Percentiles rank a stretch among this genome's conserved stretches.
Conservation (phyloP, 2,888 invertebrate species). For the Leucophora obtusa region DNA sequence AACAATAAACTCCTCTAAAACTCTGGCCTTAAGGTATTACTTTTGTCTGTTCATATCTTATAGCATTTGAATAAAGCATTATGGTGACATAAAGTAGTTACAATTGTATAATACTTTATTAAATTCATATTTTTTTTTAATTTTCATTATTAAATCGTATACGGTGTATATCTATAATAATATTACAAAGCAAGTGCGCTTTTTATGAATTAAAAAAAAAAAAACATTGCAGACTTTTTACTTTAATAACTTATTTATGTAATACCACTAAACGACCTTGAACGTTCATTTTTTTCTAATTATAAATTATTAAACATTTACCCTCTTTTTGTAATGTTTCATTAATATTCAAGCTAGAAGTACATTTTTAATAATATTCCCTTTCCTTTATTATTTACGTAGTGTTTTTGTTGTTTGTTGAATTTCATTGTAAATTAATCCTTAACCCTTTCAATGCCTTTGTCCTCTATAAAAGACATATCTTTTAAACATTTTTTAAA, state of each 20-base stretch:
- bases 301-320: slow-evolving; percentile 4
- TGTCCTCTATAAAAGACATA: no score
- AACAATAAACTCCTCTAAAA: no score
- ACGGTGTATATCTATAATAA: not conserved
- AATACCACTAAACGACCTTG: slow-evolving; percentile 49
- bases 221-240: not conserved
- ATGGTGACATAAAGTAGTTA: not conserved
- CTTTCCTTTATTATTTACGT: not conserved
- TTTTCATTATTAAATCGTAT: not conserved
- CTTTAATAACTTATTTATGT: slow-evolving; percentile 16
- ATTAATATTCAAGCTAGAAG: not conserved
- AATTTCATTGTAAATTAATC: no score
- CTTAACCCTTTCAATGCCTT: no score
- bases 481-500: no score
- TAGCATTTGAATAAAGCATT: no score
- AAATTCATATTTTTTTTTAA: not conserved
- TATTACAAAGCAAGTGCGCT: slow-evolving; percentile 6
- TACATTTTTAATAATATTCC: not conserved
- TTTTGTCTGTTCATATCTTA: no score
- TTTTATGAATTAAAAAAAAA: not conserved
- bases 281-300: not conserved
- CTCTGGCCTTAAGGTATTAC: no score
- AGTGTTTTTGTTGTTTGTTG: no score
- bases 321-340: slow-evolving; percentile 11
- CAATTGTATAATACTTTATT: not conserved